Conservation (phyloP, 37 sponge, comb jelly and placozoan genomes). For the Axinella damicornis region DNA sequence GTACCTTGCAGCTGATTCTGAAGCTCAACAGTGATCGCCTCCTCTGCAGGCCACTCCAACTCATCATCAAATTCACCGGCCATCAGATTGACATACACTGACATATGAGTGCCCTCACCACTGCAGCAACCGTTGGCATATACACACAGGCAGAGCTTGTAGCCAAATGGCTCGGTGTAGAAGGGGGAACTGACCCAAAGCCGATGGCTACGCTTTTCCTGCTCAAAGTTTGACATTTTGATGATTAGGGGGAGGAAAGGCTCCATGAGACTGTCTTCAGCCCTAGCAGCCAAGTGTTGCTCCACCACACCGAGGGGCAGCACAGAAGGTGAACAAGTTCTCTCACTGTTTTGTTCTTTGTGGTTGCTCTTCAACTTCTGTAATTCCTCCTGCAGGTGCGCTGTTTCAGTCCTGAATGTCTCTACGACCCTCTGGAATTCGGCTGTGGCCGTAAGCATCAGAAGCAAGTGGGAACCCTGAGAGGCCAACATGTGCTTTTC, state of each 20-base stretch:
- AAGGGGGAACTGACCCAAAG: slow-evolving; percentile 31
- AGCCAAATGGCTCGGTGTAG: slow-evolving; percentile 34
- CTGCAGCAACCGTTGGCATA: slow-evolving; percentile 11
- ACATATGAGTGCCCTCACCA: slow-evolving; percentile 22
- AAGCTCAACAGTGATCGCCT: slow-evolving; percentile 20
- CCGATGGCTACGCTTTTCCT: background rate
- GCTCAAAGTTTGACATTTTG: slow-evolving; percentile 20
- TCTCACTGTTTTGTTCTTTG: background rate
- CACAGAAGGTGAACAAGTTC: no score
- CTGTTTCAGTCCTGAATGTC: background rate
- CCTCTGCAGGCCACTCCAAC: slow-evolving; percentile 17
- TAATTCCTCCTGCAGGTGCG: background rate
- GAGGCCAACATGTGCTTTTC: background rate
- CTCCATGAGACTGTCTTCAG: background rate
- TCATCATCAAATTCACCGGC: slow-evolving; percentile 41
- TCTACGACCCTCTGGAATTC: background rate
- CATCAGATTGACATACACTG: slow-evolving; percentile 31
- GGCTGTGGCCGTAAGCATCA: background rate
- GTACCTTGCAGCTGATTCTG: slow-evolving; percentile 1
- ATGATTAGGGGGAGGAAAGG: slow-evolving; percentile 16
- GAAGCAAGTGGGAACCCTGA: background rate
- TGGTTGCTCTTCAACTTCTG: no score
- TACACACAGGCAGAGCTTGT: slow-evolving; percentile 33
- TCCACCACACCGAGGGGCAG: background rate
- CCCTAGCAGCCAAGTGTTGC: background rate